Base-by-base conservation (phyloP, 35 echinoderm and acorn worm genomes). In the Apostichopus japonicus region DNA sequence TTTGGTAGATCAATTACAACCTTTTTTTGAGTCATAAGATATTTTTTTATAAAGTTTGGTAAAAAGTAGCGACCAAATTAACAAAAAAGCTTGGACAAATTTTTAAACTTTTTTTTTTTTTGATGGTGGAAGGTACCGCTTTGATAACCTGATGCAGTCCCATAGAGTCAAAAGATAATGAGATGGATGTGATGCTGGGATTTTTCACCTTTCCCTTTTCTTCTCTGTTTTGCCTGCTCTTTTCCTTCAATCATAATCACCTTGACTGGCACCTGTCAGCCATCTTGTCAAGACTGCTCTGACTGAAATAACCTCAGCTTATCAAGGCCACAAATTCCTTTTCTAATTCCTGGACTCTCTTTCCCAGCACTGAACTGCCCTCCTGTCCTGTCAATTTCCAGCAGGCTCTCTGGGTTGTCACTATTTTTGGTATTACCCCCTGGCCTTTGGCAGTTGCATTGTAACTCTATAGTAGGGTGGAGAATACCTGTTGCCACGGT, bases 361-460 rank as follows among this genome's bases (percentile, higher is more conserved):
- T 84, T 57, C 81, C 81, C 53, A 57, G 53, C 53, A 55, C 54
- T 57, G 55, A 84, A 58, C 81, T 84, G 24, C 81, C 54, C 81
- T 84, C 81, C 81, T 84, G 81, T 84, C 56, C 81, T 84, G 81
- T 84, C 81, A 84, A 84, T 84, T 84, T 84, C 54, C 54, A 84
- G 56, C 81, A 84, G 81, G 56, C 81, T 84, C 81, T 84, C 81
- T 84, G 81, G 81, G 81, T 84, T 84, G 81, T 84, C 81, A 84
- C 81, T 84, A 84, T 84, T 84, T 84, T 84, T 84, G 81, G 81
- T 84, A 57, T 84, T 84, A 84, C 81, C 81, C 81, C 81, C 81
- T 84, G 81, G 81, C 81, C 81, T 84, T 84, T 84, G 81, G 56
- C 81, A 84, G 81, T 84, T 84, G 21, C 15, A 55, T 84, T 22